Conservation (phyloP, 2,888 invertebrate genomes). For the Gerosis bhagava region DNA sequence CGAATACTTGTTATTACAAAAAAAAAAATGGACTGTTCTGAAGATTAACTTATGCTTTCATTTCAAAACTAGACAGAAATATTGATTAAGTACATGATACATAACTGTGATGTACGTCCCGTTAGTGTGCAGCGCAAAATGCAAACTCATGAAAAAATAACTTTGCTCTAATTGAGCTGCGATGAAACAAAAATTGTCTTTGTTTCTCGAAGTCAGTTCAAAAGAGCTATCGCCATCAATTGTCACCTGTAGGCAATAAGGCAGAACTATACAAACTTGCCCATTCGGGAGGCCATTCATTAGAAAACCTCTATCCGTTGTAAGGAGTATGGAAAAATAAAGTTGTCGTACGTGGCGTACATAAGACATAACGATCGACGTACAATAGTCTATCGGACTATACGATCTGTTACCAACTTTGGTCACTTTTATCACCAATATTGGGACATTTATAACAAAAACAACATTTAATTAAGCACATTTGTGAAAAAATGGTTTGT, state of each 20-base stretch:
- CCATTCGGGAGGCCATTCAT: conserved; percentile 72
- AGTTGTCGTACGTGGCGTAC: conserved; percentile 71
- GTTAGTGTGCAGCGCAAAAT: no score
- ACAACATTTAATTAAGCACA: conserved; percentile 22
- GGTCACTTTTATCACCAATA: conserved; percentile 12
- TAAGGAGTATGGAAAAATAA: conserved; percentile 68
- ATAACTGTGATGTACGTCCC: no score
- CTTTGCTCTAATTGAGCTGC: background rate
- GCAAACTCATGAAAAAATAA: conserved; percentile 7
- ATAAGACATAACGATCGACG: conserved; percentile 66
- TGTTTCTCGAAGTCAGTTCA: conserved; percentile 61
- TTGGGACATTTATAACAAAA: conserved; percentile 6
- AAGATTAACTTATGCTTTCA: no score
- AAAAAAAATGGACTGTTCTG: no score
- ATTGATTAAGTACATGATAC: no score
- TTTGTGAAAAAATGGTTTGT: no score
- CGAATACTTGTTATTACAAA: no score
- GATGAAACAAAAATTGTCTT: conserved; percentile 37
- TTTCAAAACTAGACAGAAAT: no score
- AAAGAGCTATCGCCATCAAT: conserved; percentile 75
- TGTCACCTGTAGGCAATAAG: conserved; percentile 78
- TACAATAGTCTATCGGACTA: conserved; percentile 32
- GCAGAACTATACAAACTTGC: conserved; percentile 60
- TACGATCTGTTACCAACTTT: conserved; percentile 19
- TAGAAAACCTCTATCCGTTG: conserved; percentile 75